Evolutionary conservation across 1,140 invertebrate genomes (phyloP).

Genomic region (Watersipora subatra): DNA sequence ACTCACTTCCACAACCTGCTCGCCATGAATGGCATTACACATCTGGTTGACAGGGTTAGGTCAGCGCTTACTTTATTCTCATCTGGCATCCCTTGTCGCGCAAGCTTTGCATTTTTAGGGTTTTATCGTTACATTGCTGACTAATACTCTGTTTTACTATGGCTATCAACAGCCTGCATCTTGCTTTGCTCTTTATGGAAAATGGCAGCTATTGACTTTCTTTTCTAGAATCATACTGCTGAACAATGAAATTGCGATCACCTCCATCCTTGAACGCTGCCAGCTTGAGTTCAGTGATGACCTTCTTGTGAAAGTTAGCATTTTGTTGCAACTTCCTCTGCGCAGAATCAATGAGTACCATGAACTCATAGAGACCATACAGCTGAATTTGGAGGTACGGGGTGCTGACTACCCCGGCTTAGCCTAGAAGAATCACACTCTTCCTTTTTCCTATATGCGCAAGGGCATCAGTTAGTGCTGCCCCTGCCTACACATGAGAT

Average conservation of each 20-base stretch:
- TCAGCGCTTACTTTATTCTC: conserved; percentile 10
- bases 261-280: conserved; percentile 59
- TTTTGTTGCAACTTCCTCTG: conserved; percentile 1
- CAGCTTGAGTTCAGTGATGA: conserved; percentile 46
- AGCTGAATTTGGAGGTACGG: background rate
- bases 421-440: too few relatives aligned
- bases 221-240: background rate
- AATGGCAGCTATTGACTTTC: too few relatives aligned
- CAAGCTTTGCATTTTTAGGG: too few relatives aligned
- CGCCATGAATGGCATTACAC: conserved; percentile 55
- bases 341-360: background rate
- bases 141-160: too few relatives aligned
- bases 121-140: too few relatives aligned
- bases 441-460: too few relatives aligned
- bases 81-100: background rate
- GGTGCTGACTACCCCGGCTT: too few relatives aligned
- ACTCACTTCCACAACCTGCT: conserved; percentile 58
- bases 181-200: too few relatives aligned
- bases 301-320: background rate
- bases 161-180: too few relatives aligned
- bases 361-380: background rate
- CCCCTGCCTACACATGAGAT: too few relatives aligned
- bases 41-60: conserved; percentile 43
- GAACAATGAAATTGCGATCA: conserved; percentile 22
- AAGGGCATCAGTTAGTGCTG: too few relatives aligned